Conservation (phyloP, 1,140 invertebrate genomes). For the Drosophila nikananu region DNA sequence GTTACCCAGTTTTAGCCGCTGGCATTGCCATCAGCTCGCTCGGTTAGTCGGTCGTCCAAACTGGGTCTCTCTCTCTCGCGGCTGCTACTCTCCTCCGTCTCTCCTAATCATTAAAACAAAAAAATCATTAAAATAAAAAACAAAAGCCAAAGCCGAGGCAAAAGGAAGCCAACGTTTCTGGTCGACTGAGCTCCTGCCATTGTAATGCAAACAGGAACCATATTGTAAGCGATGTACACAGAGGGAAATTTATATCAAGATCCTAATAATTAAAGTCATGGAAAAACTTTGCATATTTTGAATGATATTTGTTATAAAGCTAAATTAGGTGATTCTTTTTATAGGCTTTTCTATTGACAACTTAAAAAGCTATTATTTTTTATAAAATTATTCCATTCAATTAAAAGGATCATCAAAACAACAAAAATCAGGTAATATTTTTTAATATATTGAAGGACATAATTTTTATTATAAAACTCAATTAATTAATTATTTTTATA, state of each 20-base stretch:
- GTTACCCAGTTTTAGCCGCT: constrained; percentile 70
- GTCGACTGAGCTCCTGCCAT: constrained; percentile 68
- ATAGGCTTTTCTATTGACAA: neutral
- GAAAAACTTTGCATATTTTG: no score
- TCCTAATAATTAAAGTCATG: no score
- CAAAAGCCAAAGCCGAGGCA: constrained; percentile 49
- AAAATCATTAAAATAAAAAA: constrained; percentile 10
- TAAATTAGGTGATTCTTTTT: neutral
- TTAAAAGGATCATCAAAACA: no score
- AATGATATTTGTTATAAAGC: neutral
- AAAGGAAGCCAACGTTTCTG: constrained; percentile 80
- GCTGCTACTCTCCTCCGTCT: neutral
- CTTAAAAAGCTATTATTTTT: neutral
- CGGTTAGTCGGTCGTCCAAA: constrained; percentile 76
- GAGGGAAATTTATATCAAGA: neutral
- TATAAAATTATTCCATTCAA: no score
- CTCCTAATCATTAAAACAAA: constrained; percentile 55
- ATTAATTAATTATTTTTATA: neutral
- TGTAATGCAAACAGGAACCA: constrained; percentile 80
- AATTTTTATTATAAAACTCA: no score
- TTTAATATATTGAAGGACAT: no score
- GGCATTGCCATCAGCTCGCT: constrained; percentile 41
- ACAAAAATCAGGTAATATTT: no score
- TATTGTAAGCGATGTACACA: constrained; percentile 49
- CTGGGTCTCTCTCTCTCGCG: constrained; percentile 57